Evolutionary conservation across 2,888 invertebrate genomes (phyloP).

Genomic region (Monopis laevigella): DNA sequence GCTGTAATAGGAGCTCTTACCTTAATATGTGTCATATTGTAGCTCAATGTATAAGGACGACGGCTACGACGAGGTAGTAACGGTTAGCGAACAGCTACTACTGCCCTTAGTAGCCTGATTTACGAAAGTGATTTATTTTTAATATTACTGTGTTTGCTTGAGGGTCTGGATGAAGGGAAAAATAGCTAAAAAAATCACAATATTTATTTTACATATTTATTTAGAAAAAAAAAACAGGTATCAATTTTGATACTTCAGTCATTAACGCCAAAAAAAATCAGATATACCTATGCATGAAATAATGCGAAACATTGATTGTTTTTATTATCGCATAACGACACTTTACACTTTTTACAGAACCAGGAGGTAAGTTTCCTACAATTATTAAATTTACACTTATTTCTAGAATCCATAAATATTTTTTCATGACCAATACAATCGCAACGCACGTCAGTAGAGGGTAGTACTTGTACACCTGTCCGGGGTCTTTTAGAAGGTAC

Average conservation of each 20-base stretch:
- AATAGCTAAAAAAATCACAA: too few species aligned
- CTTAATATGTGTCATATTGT: too few species aligned
- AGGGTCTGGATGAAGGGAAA: too few species aligned
- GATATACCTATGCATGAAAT: conserved; percentile 24
- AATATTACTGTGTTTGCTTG: too few species aligned
- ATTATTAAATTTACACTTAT: conserved; percentile 26
- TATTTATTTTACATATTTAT: too few species aligned
- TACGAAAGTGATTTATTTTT: too few species aligned
- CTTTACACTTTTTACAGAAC: conserved; percentile 27
- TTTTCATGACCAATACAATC: conserved; percentile 27
- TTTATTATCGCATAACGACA: conserved; percentile 28
- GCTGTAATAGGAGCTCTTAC: too few species aligned
- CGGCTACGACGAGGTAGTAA: too few species aligned
- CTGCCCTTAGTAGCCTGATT: too few species aligned
- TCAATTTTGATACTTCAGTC: conserved; percentile 26
- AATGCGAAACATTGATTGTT: conserved; percentile 29
- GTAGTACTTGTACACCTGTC: conserved; percentile 25
- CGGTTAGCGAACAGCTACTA: too few species aligned
- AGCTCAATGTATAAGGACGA: too few species aligned
- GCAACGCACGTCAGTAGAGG: conserved; percentile 25
- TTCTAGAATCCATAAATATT: conserved; percentile 26
- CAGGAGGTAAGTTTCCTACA: conserved; percentile 26
- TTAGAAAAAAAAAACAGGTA: too few species aligned
- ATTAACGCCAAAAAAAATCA: conserved; percentile 14
- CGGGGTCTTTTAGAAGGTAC: conserved; percentile 25